phyloP scores from a whole-genome alignment of 2,888 invertebrate species.

The Pristionchus entomophagus region DNA sequence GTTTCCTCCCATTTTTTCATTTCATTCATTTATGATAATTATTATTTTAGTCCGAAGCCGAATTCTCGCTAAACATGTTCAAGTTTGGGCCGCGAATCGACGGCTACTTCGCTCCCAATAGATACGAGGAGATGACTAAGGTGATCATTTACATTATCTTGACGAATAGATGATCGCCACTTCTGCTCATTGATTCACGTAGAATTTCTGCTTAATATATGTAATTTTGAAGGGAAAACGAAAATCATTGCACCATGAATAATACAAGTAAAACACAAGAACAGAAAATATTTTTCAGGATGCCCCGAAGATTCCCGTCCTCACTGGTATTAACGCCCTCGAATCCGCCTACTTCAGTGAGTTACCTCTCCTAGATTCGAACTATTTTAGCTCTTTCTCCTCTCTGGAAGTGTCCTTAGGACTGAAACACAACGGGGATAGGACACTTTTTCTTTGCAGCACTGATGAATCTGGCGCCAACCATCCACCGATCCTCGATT shows the following conservation, averaged over 20 bases:
- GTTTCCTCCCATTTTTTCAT: not conserved
- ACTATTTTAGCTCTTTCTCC: no score
- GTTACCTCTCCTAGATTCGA: not conserved
- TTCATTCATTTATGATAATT: not conserved
- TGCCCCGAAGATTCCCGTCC: slow-evolving; percentile 61
- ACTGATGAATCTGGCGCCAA: not conserved
- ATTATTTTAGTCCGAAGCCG: slow-evolving; percentile 49
- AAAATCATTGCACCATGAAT: not conserved
- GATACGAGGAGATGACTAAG: slow-evolving; percentile 52
- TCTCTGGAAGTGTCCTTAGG: no score
- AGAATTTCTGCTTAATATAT: not conserved
- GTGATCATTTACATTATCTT: not conserved
- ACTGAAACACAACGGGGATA: no score
- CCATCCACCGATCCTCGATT: not conserved
- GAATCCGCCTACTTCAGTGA: slow-evolving; percentile 62
- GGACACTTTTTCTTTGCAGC: no score
- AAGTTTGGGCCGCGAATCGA: slow-evolving; percentile 63
- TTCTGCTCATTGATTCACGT: no score
- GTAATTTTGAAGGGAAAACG: not conserved
- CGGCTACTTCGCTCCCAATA: slow-evolving; percentile 60
- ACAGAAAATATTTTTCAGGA: slow-evolving; percentile 38
- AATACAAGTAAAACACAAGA: no score
- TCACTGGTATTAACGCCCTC: slow-evolving; percentile 63
- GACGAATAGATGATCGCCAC: no score
- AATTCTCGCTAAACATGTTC: slow-evolving; percentile 56